Evolutionary conservation across 2,888 invertebrate species (phyloP).

Genomic region (Halocaridina rubra): DNA sequence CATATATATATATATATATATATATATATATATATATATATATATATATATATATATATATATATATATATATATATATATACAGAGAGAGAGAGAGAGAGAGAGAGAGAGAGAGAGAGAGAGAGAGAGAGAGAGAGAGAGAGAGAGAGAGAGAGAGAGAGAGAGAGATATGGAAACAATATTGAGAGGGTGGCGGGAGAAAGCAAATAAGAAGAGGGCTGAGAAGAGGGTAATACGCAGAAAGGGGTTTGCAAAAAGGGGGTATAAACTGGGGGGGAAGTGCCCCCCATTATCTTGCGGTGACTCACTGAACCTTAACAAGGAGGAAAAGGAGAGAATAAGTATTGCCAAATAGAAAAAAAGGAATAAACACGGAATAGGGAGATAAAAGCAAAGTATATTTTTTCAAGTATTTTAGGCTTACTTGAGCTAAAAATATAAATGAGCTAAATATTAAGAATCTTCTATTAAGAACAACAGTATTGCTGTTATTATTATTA

Average conservation of each 20-base stretch:
- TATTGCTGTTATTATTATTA: too few species aligned
- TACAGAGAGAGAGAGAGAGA: neutral
- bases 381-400: too few species aligned
- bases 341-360: too few species aligned
- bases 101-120: neutral
- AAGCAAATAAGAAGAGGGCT: neutral
- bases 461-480: too few species aligned
- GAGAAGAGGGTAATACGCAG: neutral
- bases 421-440: too few species aligned
- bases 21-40: too few species aligned
- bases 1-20: too few species aligned
- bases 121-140: slow-evolving; percentile 1
- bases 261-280: neutral
- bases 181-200: neutral
- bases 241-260: neutral
- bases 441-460: too few species aligned
- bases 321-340: neutral
- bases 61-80: too few species aligned
- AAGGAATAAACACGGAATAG: too few species aligned
- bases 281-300: neutral
- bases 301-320: neutral
- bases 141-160: neutral
- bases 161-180: neutral
- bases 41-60: too few species aligned
- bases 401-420: too few species aligned